Percentiles rank a stretch among this genome's conserved stretches.
Conservation (phyloP, 2,797 vertebrate species). For the Phoeniculus purpureus region DNA sequence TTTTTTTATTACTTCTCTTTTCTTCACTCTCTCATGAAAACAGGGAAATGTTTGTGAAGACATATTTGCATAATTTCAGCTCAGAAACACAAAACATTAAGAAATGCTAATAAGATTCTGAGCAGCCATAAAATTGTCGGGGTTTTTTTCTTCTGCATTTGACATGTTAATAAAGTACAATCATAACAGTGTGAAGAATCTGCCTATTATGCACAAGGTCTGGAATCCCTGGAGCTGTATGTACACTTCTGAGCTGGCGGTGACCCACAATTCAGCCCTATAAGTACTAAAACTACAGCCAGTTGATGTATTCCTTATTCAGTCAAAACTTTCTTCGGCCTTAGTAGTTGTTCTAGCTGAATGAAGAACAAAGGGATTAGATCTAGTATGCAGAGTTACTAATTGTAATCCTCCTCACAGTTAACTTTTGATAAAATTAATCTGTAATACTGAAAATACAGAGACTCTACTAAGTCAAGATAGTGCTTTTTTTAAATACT, state of each 20-base stretch:
- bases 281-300: constrained; percentile 55
- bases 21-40: constrained; percentile 61
- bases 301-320: constrained; percentile 57
- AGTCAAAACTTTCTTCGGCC: constrained; percentile 60
- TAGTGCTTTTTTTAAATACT: background rate
- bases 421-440: background rate
- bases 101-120: background rate
- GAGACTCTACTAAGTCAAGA: background rate
- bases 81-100: constrained; percentile 54
- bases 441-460: background rate
- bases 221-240: constrained; percentile 22
- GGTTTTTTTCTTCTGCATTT: background rate
- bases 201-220: constrained; percentile 49
- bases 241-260: constrained; percentile 27
- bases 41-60: constrained; percentile 62
- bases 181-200: constrained; percentile 22
- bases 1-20: constrained; percentile 67
- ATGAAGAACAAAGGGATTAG: constrained; percentile 26
- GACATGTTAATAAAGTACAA: constrained; percentile 24
- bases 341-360: background rate
- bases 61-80: constrained; percentile 65
- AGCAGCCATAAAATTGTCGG: constrained; percentile 8
- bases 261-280: constrained; percentile 61
- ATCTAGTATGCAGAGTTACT: background rate
- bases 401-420: background rate